Evolutionary conservation across 2,113 vertebrate species (phyloP), one percentile per base, ranked within the genome.

Genomic region (Acrocephalus kingi): DNA sequence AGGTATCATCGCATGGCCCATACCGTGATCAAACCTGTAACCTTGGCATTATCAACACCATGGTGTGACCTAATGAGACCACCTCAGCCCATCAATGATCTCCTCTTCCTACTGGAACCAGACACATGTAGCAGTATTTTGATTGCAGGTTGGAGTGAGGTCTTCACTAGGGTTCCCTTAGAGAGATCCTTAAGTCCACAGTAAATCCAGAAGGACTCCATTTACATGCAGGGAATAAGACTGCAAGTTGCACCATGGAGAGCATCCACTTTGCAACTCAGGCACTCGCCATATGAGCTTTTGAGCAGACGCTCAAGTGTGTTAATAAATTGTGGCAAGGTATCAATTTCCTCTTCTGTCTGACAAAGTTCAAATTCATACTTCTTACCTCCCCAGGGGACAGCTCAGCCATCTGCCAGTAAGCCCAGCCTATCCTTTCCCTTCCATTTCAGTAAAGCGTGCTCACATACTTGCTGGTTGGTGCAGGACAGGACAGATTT

Each of bases 371-470:
- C 90, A 95, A 94, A 95, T 88, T 68, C 83, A 48, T 88, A 73
- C 55, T 43, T 90, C 55, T 55, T 62, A 58, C 76, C 64, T 86
- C 64, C 79, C 90, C 37, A 52, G 18, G 55, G 63, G n/a, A 10
- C 27, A 74, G 55, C 39, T 74, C 63, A 93, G 72, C 92, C 90
- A 95, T 96, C 90, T 97, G 94, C 22, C 64, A 63, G 55, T 37
- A 88, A 77, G 17, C 13, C 16, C 67, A 85, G 46, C 16, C 71
- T 79, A 27, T 12, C 14, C 25, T 62, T 73, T 69, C 8, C 37
- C 43, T 86, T 88, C 51, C 11, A 37, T 59, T 76, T 93, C 3
- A 56, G 27, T 43, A n/a, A 89, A 72, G n/a, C 16, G 3, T 1
- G 2, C 27, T 48, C 33, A 31, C 3, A 4, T 51, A 49, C 7